These are phyloP conservation scores for Antitype chi DNA, from an alignment of 2,888 invertebrate species.

Conservation along the genomic window DNA sequence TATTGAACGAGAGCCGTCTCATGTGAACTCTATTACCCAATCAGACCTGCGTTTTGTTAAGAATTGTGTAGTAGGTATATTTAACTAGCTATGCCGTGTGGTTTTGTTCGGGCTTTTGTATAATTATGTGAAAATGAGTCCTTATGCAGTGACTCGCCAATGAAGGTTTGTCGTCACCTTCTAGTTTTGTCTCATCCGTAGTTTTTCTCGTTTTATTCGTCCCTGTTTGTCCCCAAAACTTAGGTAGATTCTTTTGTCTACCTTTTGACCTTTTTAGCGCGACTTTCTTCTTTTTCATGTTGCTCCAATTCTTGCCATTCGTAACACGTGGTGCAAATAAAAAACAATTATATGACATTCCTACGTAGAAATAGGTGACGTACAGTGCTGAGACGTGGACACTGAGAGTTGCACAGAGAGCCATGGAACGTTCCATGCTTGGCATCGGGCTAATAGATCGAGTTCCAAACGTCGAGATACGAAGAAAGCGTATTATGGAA, in stretches of 20 bases:
- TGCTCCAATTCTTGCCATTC: no score
- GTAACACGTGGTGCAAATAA: no score
- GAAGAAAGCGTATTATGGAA: no score
- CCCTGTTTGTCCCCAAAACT: neutral
- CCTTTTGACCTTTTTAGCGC: neutral
- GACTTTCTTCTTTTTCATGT: neutral
- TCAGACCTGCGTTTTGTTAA: slow-evolving; percentile 30
- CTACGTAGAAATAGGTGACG: no score
- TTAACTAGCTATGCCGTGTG: slow-evolving; percentile 12
- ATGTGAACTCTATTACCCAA: slow-evolving; percentile 56
- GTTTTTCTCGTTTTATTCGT: neutral
- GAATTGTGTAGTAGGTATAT: slow-evolving; percentile 14
- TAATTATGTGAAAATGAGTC: no score
- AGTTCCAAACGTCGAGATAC: no score
- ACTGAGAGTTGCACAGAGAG: no score
- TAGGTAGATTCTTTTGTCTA: neutral
- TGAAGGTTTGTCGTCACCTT: neutral
- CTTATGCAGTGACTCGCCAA: neutral
- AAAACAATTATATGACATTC: no score
- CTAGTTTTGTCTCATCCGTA: neutral
- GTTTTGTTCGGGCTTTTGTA: neutral
- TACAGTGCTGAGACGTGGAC: no score
- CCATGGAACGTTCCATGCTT: no score
- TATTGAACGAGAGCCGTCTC: slow-evolving; percentile 44
- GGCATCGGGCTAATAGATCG: no score